Conservation (phyloP, 1,140 invertebrate genomes). For the Hestina assimilis region DNA sequence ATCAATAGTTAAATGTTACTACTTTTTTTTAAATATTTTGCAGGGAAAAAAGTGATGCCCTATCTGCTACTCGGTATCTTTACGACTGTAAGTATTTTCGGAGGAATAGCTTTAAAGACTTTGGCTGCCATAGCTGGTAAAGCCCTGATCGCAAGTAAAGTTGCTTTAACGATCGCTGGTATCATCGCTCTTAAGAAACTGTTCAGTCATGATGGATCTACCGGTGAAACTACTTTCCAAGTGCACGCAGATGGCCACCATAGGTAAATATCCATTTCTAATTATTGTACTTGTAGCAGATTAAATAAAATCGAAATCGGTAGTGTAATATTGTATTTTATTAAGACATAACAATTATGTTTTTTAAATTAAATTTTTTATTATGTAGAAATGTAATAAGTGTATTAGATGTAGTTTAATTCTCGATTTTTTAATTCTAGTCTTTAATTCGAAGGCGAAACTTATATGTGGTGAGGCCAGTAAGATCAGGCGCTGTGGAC, state of each 20-base stretch:
- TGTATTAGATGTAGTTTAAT: constrained; percentile 12
- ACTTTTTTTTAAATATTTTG: constrained; percentile 17
- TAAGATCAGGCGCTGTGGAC: constrained; percentile 70
- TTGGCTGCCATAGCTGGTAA: constrained; percentile 83
- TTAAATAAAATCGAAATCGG: too few species aligned
- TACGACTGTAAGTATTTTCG: constrained; percentile 80
- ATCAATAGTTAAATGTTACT: constrained; percentile 1
- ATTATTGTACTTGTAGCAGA: too few species aligned
- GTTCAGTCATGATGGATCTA: constrained; percentile 80
- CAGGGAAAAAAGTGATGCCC: constrained; percentile 77
- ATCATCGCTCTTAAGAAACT: constrained; percentile 85
- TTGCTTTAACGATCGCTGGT: constrained; percentile 83
- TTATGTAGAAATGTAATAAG: not conserved
- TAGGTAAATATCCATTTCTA: constrained; percentile 78
- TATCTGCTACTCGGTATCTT: constrained; percentile 81
- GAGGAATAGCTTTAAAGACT: constrained; percentile 81
- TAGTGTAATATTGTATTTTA: not conserved
- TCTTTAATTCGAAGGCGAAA: constrained; percentile 78
- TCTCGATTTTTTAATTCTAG: constrained; percentile 66
- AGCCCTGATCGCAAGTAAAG: constrained; percentile 83
- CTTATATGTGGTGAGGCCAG: constrained; percentile 80
- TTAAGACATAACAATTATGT: not conserved
- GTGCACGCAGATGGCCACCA: constrained; percentile 82
- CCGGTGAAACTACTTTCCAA: constrained; percentile 81
- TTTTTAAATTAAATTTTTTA: not conserved